Evolutionary conservation across 2,797 vertebrate species (phyloP).

Genomic region (Intellagama lesueurii): DNA sequence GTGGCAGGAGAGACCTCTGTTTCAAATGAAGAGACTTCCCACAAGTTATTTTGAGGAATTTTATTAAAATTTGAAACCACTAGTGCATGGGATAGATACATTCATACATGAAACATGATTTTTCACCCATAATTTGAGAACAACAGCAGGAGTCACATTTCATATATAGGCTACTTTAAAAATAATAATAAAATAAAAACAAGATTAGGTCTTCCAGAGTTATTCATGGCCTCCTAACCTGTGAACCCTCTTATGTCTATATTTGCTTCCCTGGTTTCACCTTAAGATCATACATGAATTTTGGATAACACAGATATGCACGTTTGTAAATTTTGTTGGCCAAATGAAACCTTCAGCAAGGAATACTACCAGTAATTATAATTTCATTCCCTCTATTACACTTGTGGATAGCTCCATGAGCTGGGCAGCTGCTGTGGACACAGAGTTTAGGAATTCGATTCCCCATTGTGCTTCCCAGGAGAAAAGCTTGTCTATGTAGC

Average conservation of each 20-base stretch:
- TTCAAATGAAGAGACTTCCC: constrained; percentile 11
- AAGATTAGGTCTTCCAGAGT: background rate
- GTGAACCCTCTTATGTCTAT: background rate
- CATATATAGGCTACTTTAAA: accelerated
- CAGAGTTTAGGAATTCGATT: too few relatives aligned
- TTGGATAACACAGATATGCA: constrained; percentile 18
- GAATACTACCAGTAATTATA: background rate
- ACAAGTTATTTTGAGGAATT: constrained; percentile 61
- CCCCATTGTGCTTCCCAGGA: too few relatives aligned
- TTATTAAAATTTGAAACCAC: constrained; percentile 66
- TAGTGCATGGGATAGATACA: constrained; percentile 42
- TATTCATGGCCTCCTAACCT: constrained; percentile 9
- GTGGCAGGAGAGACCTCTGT: background rate
- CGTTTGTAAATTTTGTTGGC: constrained; percentile 55
- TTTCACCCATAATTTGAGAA: accelerated
- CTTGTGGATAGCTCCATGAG: too few relatives aligned
- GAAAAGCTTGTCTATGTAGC: too few relatives aligned
- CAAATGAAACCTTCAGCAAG: constrained; percentile 16
- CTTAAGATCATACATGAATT: constrained; percentile 31
- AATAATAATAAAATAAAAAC: constrained; percentile 12
- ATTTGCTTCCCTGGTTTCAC: constrained; percentile 14
- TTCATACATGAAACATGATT: background rate
- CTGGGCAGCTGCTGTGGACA: too few relatives aligned
- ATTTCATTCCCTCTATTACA: background rate
- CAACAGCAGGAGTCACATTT: constrained; percentile 14